Evolutionary conservation across 2,888 invertebrate genomes (phyloP).

Genomic region (Melanotus villosus): DNA sequence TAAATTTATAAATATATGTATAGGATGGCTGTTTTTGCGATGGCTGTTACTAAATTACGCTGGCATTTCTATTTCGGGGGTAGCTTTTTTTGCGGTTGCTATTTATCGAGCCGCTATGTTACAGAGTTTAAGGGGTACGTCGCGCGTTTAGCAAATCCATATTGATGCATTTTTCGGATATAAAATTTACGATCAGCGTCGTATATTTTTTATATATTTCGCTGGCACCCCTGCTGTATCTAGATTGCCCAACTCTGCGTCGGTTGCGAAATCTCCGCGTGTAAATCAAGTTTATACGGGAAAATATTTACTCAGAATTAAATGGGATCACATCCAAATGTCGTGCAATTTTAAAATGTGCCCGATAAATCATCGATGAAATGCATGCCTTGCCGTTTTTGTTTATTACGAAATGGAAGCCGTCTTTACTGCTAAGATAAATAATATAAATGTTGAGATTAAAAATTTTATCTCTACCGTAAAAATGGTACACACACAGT

Average conservation of each 20-base stretch:
- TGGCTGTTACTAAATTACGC: too few species aligned
- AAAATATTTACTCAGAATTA: constrained; percentile 55
- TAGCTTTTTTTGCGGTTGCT: too few species aligned
- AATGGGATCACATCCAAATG: constrained; percentile 56
- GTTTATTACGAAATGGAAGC: constrained; percentile 43
- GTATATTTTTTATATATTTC: constrained; percentile 40
- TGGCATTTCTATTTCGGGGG: too few species aligned
- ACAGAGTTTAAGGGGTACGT: not conserved
- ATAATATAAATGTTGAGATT: constrained; percentile 45
- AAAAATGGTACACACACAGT: constrained; percentile 39
- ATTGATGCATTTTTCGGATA: constrained; percentile 46
- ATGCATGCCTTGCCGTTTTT: constrained; percentile 41
- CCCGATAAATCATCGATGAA: constrained; percentile 44
- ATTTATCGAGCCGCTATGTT: not conserved
- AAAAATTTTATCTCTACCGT: constrained; percentile 45
- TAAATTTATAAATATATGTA: too few species aligned
- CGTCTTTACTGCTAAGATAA: constrained; percentile 45
- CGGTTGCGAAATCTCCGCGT: constrained; percentile 48
- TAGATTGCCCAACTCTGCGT: constrained; percentile 44
- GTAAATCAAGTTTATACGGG: constrained; percentile 53
- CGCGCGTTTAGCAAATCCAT: constrained; percentile 33
- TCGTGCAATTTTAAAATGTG: constrained; percentile 55
- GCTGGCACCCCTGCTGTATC: constrained; percentile 39
- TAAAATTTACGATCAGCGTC: constrained; percentile 47
- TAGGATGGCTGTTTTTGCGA: too few species aligned